A percentile compares a stretch with the other conserved stretches of the same genome.
Evolutionary conservation across 2,888 invertebrate genomes (phyloP).

Genomic region (Nephrotoma guestfalica): DNA sequence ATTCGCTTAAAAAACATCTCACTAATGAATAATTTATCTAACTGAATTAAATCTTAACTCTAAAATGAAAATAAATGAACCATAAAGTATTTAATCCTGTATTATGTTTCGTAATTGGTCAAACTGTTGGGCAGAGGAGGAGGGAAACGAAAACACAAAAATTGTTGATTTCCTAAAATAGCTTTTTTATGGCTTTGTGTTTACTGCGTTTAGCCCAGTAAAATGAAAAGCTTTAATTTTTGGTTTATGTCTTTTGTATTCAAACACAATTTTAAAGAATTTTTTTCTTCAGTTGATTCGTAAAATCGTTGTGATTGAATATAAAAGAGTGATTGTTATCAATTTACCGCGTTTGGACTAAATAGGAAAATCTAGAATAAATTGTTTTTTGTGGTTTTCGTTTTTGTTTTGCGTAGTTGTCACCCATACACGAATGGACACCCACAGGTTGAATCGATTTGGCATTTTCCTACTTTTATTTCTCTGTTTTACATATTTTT

Average conservation of each 20-base stretch:
- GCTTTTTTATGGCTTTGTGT: not conserved
- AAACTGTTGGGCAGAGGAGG: not conserved
- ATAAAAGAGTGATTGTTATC: not conserved
- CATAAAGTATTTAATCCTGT: not conserved
- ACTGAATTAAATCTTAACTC: not conserved
- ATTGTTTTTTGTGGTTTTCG: not conserved
- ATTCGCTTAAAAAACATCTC: not conserved
- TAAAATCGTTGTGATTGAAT: not conserved
- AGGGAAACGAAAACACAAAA: not conserved
- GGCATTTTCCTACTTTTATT: not conserved
- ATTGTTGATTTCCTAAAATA: not conserved
- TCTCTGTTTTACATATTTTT: not conserved
- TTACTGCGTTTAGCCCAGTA: not conserved
- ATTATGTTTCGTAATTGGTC: not conserved
- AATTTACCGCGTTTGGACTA: not conserved
- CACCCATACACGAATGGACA: not conserved
- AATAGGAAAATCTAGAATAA: not conserved
- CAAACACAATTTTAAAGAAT: too few relatives aligned
- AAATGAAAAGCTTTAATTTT: not conserved
- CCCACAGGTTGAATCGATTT: not conserved
- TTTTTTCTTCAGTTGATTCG: not conserved
- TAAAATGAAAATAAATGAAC: not conserved
- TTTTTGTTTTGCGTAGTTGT: not conserved
- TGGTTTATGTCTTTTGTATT: too few relatives aligned
- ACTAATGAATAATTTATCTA: not conserved